Evolutionary conservation across 2,113 vertebrate genomes (phyloP), one percentile per base, ranked within the genome.

Genomic region (Carassius gibelio): DNA sequence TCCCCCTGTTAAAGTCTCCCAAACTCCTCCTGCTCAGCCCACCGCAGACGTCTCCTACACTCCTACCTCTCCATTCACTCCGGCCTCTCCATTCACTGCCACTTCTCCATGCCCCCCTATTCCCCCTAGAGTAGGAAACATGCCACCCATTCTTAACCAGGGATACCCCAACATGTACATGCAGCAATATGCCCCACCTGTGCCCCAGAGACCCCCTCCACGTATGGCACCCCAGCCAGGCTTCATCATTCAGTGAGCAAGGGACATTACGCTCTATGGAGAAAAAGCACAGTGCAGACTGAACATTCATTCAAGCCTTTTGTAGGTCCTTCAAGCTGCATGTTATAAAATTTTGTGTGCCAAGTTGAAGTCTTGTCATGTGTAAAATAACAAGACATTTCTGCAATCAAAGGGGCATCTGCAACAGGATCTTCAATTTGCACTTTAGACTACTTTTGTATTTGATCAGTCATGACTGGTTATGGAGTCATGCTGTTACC

Each of bases 231-330:
- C 96, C 0, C 96, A 98, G 81, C 96, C 97, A 0, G 98, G 98
- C 83, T 99, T 99, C 88, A 98, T 99, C 91, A 94, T 99, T 68
- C 96, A 99, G 93, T 99, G 96, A 95, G 26, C 5, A 7, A 17
- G 13, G 50, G 11, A 15, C 57, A 62, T 36, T 78, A 34, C 57
- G 5, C 52, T 69, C 82, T 30, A 71, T 69, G 82, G 55, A 8
- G 48, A 23, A 76, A 89, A 75, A 52, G 23, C 71, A 1, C 75
- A 77, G 36, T 34, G 52, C 84, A 87, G 89, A 64, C 45, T 72
- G 79, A 89, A 92, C 89, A 66, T 89, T 84, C 77, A 86, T 92
- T 87, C 84, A 78, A 88, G 78, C 90, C 87, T 85, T 64, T 88
- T 86, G 66, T 75, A 61, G 69, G 62, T 82, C 74, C 83, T 75